Conservation (phyloP, 2,113 vertebrate species). For the Guaruba guarouba region DNA sequence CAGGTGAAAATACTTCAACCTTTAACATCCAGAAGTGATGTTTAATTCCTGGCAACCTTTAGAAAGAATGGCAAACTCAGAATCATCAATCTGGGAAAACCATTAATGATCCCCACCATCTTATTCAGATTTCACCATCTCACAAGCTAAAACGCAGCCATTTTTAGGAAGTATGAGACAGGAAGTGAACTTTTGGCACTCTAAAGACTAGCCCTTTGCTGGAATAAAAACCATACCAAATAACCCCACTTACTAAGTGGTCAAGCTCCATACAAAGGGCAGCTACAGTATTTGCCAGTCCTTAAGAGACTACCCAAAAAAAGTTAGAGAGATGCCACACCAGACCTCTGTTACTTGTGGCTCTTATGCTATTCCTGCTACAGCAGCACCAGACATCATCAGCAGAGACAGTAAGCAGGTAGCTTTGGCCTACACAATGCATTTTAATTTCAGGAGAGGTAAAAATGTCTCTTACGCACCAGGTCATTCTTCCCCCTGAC, state of each 20-base stretch:
- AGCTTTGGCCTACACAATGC: accelerated
- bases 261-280: neutral
- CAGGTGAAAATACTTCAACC: neutral
- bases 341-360: neutral
- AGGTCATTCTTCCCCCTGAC: neutral
- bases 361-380: neutral
- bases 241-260: neutral
- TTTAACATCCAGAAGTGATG: neutral
- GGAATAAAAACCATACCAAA: neutral
- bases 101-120: neutral
- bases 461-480: accelerated
- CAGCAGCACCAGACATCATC: neutral
- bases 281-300: neutral
- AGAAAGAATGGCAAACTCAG: neutral
- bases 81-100: neutral
- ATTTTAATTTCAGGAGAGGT: neutral
- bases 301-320: neutral
- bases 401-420: neutral
- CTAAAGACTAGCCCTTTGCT: neutral
- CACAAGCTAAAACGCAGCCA: neutral
- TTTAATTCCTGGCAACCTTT: neutral
- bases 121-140: neutral
- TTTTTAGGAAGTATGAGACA: neutral
- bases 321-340: neutral
- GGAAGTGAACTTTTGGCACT: neutral